phyloP scores from a whole-genome alignment of 2,113 vertebrate species.

The Indri indri region DNA sequence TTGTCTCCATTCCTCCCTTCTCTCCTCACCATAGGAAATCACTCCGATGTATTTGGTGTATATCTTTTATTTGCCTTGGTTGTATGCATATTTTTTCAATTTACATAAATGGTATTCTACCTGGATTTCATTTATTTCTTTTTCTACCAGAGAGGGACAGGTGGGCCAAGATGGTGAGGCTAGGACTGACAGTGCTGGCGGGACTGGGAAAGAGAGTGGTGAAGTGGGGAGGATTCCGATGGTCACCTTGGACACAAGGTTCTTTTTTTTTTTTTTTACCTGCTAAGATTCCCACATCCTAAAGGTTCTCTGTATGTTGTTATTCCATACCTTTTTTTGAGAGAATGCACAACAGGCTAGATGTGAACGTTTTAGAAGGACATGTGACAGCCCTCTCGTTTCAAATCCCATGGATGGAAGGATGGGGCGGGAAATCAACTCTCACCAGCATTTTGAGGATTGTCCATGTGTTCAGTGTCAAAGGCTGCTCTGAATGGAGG shows the following conservation, averaged over 20 bases:
- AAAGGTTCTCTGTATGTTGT: not conserved
- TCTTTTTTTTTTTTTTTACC: not conserved
- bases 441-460: not conserved
- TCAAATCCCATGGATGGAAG: not conserved
- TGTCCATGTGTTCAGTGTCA: not conserved
- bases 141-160: not conserved
- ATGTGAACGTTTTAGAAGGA: not conserved
- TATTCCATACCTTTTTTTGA: not conserved
- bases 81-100: not conserved
- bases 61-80: not conserved
- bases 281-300: no score
- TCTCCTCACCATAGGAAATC: not conserved
- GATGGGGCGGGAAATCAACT: not conserved
- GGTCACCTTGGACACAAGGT: not conserved
- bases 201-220: not conserved
- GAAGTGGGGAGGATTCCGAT: not conserved
- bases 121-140: not conserved
- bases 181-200: not conserved
- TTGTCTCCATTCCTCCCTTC: not conserved
- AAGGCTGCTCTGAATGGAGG: not conserved
- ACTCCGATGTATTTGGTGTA: not conserved
- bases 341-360: not conserved
- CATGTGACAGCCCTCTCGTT: not conserved
- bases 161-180: not conserved
- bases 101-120: not conserved